A percentile compares a stretch with the other conserved stretches of the same genome.
Conservation (phyloP, 2,888 invertebrate species). For the Seladonia tumulorum region DNA sequence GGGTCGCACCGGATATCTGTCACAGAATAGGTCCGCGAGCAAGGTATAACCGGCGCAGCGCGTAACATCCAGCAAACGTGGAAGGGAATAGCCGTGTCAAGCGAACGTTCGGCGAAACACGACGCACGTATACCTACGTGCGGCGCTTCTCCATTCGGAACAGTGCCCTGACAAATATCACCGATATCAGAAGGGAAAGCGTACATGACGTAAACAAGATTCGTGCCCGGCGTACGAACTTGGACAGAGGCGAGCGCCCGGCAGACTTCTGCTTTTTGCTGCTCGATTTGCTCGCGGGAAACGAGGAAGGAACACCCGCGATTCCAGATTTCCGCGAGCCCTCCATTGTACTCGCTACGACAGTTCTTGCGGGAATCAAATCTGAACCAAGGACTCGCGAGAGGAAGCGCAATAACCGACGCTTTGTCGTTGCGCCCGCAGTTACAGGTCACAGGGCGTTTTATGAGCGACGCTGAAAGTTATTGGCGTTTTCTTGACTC, state of each 20-base stretch:
- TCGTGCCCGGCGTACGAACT: constrained; percentile 64
- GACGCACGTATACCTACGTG: constrained; percentile 60
- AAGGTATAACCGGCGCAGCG: neutral
- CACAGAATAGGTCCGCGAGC: neutral
- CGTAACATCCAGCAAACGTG: constrained; percentile 19
- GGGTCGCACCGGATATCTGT: neutral
- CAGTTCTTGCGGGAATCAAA: neutral
- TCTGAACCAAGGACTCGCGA: neutral
- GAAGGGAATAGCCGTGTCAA: constrained; percentile 42
- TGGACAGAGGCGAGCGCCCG: constrained; percentile 28
- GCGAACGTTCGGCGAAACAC: constrained; percentile 48
- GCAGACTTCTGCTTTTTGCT: neutral
- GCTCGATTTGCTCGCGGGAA: neutral
- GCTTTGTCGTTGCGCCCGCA: constrained; percentile 50
- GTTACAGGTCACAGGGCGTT: constrained; percentile 51
- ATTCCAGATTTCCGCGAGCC: neutral
- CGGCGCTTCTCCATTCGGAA: constrained; percentile 62
- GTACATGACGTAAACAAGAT: constrained; percentile 73
- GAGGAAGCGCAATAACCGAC: constrained; percentile 57
- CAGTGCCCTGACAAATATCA: constrained; percentile 69
- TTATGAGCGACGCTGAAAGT: constrained; percentile 61
- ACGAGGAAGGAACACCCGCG: neutral
- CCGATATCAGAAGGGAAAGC: constrained; percentile 70
- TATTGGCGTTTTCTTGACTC: constrained; percentile 62
- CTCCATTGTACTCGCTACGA: neutral